Base-by-base conservation (phyloP, 2,888 invertebrate species). In the Nemotelus nigrinus region DNA sequence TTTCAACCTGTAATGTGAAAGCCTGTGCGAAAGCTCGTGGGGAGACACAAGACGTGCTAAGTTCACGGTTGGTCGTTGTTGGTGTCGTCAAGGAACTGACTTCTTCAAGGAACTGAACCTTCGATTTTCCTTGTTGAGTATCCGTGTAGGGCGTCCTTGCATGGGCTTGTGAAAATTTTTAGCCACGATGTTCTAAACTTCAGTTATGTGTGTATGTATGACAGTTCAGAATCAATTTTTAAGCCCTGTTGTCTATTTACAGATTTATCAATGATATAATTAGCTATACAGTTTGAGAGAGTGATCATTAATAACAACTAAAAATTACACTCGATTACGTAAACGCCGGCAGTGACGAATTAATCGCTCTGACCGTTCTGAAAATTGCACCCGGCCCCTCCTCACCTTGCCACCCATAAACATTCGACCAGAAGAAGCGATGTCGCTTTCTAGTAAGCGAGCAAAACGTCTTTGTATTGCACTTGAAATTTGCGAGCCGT, bases 301-400 rank as follows among this genome's bases (percentile, higher is more conserved):
- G 1, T 25, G 25, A 25, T 25, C 0, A 25, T 25, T 25, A 25
- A 25, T 25, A 25, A 25, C 70, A 55, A 41, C 48, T n/a, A 43
- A 67, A 67, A 48, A 55, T 70, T 53, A 10, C 53, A 25, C 50
- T 41, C 70, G 70, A 70, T 70, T 70, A 70, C 70, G 70, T 70
- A 70, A 70, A 70, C 70, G 41, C 70, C 70, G 70, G 70, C 70
- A 55, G 43, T 70, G 70, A 70, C 70, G 70, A 70, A 63, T 57
- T 2, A 39, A 47, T 39, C 10, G 67, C 67, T 4, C 48, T 43
- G 47, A 44, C 25, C n/a, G 55, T 25, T 63, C 41, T 41, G 65
- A n/a, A 1, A 43, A 43, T 25, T 10, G 55, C 55, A 53, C 53
- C 70, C 70, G 5, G 53, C 63, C 43, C 63, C 25, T 25, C 25